Evolutionary conservation across 2,797 vertebrate genomes (phyloP).

Genomic region (Diplodus sargus): DNA sequence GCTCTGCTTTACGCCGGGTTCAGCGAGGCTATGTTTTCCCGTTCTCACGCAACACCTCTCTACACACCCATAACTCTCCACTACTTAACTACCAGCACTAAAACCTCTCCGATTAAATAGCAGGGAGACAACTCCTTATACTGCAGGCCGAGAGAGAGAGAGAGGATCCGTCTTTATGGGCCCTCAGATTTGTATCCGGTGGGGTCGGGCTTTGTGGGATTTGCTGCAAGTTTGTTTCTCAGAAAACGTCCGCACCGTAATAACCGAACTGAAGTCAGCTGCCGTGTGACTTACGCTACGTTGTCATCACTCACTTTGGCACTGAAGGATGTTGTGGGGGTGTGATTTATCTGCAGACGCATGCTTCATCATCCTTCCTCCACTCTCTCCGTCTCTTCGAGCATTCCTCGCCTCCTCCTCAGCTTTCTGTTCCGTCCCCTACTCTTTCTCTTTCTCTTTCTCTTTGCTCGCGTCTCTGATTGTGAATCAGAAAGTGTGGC

Average conservation of each 20-base stretch:
- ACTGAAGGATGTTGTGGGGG: slow-evolving; percentile 44
- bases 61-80: slow-evolving; percentile 74
- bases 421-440: slow-evolving; percentile 34
- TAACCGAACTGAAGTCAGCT: slow-evolving; percentile 38
- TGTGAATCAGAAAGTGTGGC: slow-evolving; percentile 36
- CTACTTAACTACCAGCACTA: slow-evolving; percentile 79
- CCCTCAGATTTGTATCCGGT: slow-evolving; percentile 63
- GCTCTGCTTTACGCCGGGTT: slow-evolving; percentile 56
- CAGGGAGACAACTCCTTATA: slow-evolving; percentile 73
- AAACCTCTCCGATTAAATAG: slow-evolving; percentile 79
- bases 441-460: slow-evolving; percentile 15
- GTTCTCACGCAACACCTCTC: slow-evolving; percentile 81
- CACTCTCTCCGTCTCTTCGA: slow-evolving; percentile 32
- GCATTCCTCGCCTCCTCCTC: slow-evolving; percentile 57
- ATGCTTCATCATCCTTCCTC: slow-evolving; percentile 53
- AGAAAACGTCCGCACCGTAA: slow-evolving; percentile 23
- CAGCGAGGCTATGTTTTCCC: slow-evolving; percentile 78
- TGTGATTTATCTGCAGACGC: slow-evolving; percentile 71
- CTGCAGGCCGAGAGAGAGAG: slow-evolving; percentile 69
- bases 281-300: slow-evolving; percentile 37
- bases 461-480: slow-evolving; percentile 42
- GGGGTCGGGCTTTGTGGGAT: slow-evolving; percentile 55
- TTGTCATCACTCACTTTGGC: slow-evolving; percentile 61
- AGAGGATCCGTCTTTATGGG: slow-evolving; percentile 66
- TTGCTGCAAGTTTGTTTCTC: slow-evolving; percentile 35